Evolutionary conservation across 2,797 vertebrate genomes (phyloP).

Genomic region (Hydrolagus colliei): DNA sequence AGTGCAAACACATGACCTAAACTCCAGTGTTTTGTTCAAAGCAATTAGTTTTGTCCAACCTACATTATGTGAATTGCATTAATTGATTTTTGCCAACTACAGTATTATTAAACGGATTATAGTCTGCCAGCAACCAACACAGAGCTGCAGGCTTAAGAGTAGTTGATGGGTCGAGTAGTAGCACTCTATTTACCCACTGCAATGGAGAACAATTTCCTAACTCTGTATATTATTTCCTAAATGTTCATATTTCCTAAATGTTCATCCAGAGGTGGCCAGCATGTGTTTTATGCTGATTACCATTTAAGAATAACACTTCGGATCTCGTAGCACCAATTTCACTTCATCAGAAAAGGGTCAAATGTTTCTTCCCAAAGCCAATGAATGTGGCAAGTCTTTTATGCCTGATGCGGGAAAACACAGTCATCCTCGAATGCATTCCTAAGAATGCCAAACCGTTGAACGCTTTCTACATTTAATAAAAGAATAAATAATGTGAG

Average conservation of each 20-base stretch:
- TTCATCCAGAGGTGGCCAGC: neutral
- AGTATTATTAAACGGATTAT: neutral
- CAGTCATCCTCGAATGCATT: too few relatives aligned
- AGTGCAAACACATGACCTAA: neutral
- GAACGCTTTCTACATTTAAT: too few relatives aligned
- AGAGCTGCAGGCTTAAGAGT: neutral
- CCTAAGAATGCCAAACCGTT: too few relatives aligned
- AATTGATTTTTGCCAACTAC: neutral
- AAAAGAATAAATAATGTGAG: too few relatives aligned
- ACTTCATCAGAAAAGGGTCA: too few relatives aligned
- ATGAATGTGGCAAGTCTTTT: too few relatives aligned
- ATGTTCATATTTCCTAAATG: neutral
- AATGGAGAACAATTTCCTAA: neutral
- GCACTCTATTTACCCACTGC: neutral
- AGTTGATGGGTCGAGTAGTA: neutral
- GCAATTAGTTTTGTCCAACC: neutral
- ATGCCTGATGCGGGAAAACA: too few relatives aligned
- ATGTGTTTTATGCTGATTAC: neutral
- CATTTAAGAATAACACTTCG: neutral
- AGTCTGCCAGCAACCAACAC: neutral
- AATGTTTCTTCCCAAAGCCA: too few relatives aligned
- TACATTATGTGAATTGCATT: neutral
- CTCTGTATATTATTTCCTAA: neutral
- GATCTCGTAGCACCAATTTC: too few relatives aligned
- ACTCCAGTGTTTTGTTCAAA: neutral